Conservation (phyloP, 1,140 invertebrate species). For the Halesus radiatus region DNA sequence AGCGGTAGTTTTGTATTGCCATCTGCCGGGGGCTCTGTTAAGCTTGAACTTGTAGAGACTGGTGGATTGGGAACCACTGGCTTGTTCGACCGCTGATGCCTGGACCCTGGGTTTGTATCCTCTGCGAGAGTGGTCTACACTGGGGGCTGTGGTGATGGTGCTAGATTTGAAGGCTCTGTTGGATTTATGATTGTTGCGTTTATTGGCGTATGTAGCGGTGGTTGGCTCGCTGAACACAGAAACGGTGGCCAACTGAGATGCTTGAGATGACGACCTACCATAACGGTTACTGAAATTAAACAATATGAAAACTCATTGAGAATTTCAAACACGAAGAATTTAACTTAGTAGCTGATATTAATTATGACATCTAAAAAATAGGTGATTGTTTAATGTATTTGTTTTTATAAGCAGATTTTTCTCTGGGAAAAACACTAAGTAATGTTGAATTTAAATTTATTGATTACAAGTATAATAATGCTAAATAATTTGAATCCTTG, state of each 20-base stretch:
- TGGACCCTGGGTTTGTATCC: constrained; percentile 75
- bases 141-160: constrained; percentile 61
- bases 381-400: no score
- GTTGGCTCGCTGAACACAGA: constrained; percentile 76
- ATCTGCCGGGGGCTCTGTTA: constrained; percentile 82
- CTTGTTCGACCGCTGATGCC: constrained; percentile 70
- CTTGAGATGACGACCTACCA: constrained; percentile 64
- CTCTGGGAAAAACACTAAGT: no score
- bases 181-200: constrained; percentile 65
- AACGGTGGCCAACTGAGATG: constrained; percentile 72
- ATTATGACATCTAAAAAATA: no score
- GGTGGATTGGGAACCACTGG: constrained; percentile 66
- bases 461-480: no score
- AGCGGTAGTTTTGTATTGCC: constrained; percentile 90
- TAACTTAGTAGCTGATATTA: no score
- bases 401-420: no score
- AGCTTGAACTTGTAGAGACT: constrained; percentile 82
- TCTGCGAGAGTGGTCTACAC: constrained; percentile 67
- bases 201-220: constrained; percentile 65
- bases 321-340: no score
- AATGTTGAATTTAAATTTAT: no score
- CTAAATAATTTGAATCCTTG: no score
- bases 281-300: constrained; percentile 68
- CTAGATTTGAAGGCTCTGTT: constrained; percentile 65
- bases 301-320: no score